Percentiles rank a stretch among this genome's conserved stretches.
These are phyloP conservation scores for Entelurus aequoreus DNA, from an alignment of 2,113 vertebrate species.

Conservation along the genomic window DNA sequence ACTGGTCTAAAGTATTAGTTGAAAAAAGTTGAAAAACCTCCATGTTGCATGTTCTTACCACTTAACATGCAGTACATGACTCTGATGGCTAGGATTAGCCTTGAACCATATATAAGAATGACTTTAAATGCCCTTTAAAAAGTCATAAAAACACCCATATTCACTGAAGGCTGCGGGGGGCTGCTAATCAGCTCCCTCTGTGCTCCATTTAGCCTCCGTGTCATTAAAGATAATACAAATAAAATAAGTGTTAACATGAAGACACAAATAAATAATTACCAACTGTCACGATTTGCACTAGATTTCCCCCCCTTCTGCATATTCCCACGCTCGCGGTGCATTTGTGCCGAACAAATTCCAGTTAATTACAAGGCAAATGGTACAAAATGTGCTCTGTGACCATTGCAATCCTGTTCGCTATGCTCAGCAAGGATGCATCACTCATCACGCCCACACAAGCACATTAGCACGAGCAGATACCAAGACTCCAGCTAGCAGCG, in stretches of 20 bases:
- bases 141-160: slow-evolving; percentile 64
- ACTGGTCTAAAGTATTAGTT: too few relatives aligned
- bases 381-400: slow-evolving; percentile 70
- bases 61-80: slow-evolving; percentile 37
- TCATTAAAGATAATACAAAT: slow-evolving; percentile 75
- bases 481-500: slow-evolving; percentile 32
- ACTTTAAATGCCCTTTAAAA: slow-evolving; percentile 68
- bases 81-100: slow-evolving; percentile 64
- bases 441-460: slow-evolving; percentile 61
- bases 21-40: slow-evolving; percentile 1
- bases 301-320: slow-evolving; percentile 25
- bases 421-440: slow-evolving; percentile 62
- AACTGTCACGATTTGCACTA: slow-evolving; percentile 60
- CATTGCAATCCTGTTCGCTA: slow-evolving; percentile 70
- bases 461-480: slow-evolving; percentile 30
- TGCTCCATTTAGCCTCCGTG: slow-evolving; percentile 70
- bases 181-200: slow-evolving; percentile 67
- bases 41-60: slow-evolving; percentile 35
- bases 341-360: slow-evolving; percentile 72
- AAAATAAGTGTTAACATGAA: slow-evolving; percentile 70
- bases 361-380: slow-evolving; percentile 71
- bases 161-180: slow-evolving; percentile 60
- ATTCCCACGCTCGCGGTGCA: slow-evolving; percentile 52
- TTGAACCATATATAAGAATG: slow-evolving; percentile 67
- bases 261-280: slow-evolving; percentile 40